Conservation (phyloP, 2,888 invertebrate genomes). For the Herminia tarsipennalis region DNA sequence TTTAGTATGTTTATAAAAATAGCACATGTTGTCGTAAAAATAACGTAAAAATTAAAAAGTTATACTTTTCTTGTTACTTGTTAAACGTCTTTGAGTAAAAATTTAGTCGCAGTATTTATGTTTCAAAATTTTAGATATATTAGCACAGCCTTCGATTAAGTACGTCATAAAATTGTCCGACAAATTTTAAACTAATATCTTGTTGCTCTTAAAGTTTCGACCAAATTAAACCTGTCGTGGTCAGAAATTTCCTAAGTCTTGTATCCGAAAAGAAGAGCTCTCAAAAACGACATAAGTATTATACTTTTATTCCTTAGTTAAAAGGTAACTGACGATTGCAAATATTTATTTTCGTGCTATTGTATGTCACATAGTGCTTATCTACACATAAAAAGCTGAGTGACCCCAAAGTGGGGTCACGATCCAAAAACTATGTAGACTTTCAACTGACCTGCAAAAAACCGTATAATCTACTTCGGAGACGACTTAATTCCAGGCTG, state of each 20-base stretch:
- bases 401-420: too few species aligned
- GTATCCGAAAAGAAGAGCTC: too few species aligned
- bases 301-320: too few species aligned
- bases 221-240: background rate
- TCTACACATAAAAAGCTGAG: too few species aligned
- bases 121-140: slow-evolving; percentile 1
- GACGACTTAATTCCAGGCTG: slow-evolving; percentile 31
- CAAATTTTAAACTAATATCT: background rate
- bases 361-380: too few species aligned
- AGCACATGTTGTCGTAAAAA: slow-evolving; percentile 4
- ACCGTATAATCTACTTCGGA: too few species aligned
- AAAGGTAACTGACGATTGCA: too few species aligned
- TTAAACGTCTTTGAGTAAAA: background rate
- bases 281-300: too few species aligned
- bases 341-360: too few species aligned
- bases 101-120: background rate
- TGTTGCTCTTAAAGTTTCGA: background rate
- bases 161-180: background rate
- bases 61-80: background rate
- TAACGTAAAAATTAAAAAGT: slow-evolving; percentile 6
- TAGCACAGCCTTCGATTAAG: slow-evolving; percentile 25
- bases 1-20: slow-evolving; percentile 1
- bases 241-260: too few species aligned
- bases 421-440: too few species aligned
- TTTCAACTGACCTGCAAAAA: too few species aligned